Percentiles rank a stretch among this genome's conserved stretches.
Evolutionary conservation across 92 coral and sea anemone species (phyloP).

Genomic region (Metridium senile): DNA sequence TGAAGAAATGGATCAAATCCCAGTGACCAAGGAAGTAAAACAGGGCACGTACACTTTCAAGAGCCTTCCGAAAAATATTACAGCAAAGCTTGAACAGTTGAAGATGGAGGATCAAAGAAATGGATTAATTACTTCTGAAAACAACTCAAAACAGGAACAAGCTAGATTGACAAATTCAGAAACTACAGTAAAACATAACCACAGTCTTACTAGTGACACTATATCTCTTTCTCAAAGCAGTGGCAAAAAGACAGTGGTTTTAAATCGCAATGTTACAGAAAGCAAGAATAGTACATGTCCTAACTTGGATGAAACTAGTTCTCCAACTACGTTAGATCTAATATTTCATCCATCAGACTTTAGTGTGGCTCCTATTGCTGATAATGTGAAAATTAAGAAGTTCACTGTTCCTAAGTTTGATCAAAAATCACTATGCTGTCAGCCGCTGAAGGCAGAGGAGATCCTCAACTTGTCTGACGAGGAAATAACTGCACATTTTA

Average conservation of each 20-base stretch:
- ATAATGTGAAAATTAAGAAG: slow-evolving; percentile 91
- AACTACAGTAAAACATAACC: slow-evolving; percentile 2
- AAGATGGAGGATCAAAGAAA: slow-evolving; percentile 13
- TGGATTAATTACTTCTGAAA: neutral
- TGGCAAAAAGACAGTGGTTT: neutral
- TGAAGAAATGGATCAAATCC: slow-evolving; percentile 38
- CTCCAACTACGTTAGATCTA: slow-evolving; percentile 38
- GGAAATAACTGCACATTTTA: slow-evolving; percentile 66
- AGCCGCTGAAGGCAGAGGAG: slow-evolving; percentile 85
- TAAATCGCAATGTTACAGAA: neutral
- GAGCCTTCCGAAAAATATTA: slow-evolving; percentile 54
- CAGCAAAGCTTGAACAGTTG: slow-evolving; percentile 17
- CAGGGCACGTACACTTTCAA: slow-evolving; percentile 91
- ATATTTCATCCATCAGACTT: slow-evolving; percentile 89
- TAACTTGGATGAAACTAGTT: slow-evolving; percentile 4
- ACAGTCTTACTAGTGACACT: neutral
- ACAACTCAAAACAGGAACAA: slow-evolving; percentile 19
- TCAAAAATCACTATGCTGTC: slow-evolving; percentile 82
- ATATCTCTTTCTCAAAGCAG: neutral
- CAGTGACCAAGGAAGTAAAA: slow-evolving; percentile 56
- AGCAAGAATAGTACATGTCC: neutral
- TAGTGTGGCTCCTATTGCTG: slow-evolving; percentile 82
- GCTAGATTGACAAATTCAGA: slow-evolving; percentile 1
- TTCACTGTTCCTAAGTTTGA: slow-evolving; percentile 83
- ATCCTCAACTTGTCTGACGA: slow-evolving; percentile 64